Conservation (phyloP, 2,888 invertebrate species). For the Epicampocera succincta region DNA sequence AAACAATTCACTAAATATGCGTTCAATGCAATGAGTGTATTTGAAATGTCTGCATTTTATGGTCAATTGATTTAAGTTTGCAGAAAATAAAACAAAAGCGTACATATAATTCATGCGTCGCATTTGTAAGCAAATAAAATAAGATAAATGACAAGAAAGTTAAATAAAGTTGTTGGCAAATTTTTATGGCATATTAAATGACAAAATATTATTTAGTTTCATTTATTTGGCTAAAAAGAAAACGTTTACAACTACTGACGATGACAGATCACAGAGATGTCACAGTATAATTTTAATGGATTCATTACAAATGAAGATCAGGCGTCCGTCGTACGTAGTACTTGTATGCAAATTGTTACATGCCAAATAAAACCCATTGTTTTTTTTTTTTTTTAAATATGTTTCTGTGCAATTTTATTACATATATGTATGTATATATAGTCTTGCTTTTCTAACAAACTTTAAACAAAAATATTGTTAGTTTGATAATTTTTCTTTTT, state of each 20-base stretch:
- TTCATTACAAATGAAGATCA: not conserved
- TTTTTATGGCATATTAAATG: not conserved
- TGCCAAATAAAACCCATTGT: not conserved
- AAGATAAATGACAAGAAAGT: conserved; percentile 14
- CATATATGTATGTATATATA: no score
- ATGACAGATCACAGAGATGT: not conserved
- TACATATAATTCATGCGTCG: not conserved
- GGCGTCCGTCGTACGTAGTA: no score
- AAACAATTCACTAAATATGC: conserved; percentile 13
- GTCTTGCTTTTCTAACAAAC: no score
- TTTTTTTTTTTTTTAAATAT: not conserved
- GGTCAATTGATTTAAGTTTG: conserved; percentile 14
- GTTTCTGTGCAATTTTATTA: no score
- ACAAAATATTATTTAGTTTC: not conserved
- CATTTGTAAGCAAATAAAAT: conserved; percentile 21
- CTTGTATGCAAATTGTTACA: not conserved
- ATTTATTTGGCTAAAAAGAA: not conserved
- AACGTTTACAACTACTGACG: not conserved
- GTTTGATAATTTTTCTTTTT: no score
- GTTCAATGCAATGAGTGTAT: not conserved
- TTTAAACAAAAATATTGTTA: no score
- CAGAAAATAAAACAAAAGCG: not conserved
- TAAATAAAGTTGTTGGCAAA: conserved; percentile 16
- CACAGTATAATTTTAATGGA: not conserved
- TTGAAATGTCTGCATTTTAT: conserved; percentile 21